Evolutionary conservation across 1,140 invertebrate genomes (phyloP).

Genomic region (Aphelenchoides besseyi): DNA sequence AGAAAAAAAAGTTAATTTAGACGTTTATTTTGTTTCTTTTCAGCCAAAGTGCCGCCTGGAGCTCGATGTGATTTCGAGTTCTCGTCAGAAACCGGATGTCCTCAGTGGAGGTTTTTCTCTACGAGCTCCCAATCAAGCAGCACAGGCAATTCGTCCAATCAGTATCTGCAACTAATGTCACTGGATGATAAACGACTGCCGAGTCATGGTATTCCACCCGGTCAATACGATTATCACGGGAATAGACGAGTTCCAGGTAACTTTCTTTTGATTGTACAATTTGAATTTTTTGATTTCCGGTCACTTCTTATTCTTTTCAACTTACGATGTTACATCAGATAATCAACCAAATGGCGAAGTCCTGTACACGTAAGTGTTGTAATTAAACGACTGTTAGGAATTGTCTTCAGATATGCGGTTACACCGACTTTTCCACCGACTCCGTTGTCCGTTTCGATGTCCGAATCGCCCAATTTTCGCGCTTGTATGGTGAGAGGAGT

Average conservation of each 20-base stretch:
- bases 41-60: slow-evolving; percentile 41
- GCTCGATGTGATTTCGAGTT: slow-evolving; percentile 47
- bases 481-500: slow-evolving; percentile 30
- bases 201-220: slow-evolving; percentile 40
- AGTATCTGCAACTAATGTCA: slow-evolving; percentile 13
- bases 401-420: too few species aligned
- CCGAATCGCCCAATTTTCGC: slow-evolving; percentile 21
- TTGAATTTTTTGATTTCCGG: slow-evolving; percentile 19
- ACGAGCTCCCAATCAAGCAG: slow-evolving; percentile 19
- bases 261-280: not conserved
- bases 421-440: slow-evolving; percentile 40
- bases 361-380: slow-evolving; percentile 43
- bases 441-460: not conserved
- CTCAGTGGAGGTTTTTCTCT: slow-evolving; percentile 43
- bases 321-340: slow-evolving; percentile 34
- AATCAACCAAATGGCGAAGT: slow-evolving; percentile 29
- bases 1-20: slow-evolving; percentile 5
- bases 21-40: slow-evolving; percentile 25
- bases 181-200: slow-evolving; percentile 1
- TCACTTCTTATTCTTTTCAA: slow-evolving; percentile 52
- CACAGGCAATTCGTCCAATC: slow-evolving; percentile 22
- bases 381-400: too few species aligned
- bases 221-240: slow-evolving; percentile 37
- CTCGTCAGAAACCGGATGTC: slow-evolving; percentile 33
- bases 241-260: slow-evolving; percentile 14